A percentile compares a stretch with the other conserved stretches of the same genome.
These are phyloP conservation scores for Mugil cephalus DNA, from an alignment of 2,113 vertebrate species.

Conservation along the genomic window DNA sequence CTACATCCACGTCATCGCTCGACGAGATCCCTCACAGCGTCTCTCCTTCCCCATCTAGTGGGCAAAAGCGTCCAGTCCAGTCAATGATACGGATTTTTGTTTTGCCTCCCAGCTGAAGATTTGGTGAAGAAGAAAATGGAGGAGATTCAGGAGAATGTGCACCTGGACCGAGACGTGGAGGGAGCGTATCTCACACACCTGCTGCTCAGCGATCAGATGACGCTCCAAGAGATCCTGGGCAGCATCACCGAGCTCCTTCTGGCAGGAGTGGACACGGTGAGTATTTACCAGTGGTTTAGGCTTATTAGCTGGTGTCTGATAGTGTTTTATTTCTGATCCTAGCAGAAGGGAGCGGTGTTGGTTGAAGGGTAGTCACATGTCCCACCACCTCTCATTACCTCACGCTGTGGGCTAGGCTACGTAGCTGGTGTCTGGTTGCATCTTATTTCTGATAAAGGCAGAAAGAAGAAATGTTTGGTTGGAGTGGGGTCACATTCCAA, in stretches of 20 bases:
- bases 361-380: too few species aligned
- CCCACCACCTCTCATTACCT: too few species aligned
- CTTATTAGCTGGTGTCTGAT: too few species aligned
- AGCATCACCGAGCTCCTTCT: constrained; percentile 86
- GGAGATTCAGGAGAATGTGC: constrained; percentile 75
- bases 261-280: constrained; percentile 88
- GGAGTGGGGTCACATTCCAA: too few species aligned
- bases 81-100: not conserved
- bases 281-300: constrained; percentile 22
- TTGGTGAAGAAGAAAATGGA: constrained; percentile 83
- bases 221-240: constrained; percentile 81
- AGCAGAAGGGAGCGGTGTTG: too few species aligned
- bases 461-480: too few species aligned
- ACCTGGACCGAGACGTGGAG: constrained; percentile 66
- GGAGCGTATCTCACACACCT: constrained; percentile 88
- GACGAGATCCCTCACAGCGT: not conserved
- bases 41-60: constrained; percentile 19
- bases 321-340: too few species aligned
- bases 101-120: constrained; percentile 71
- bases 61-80: not conserved
- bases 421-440: too few species aligned
- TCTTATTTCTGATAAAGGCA: too few species aligned
- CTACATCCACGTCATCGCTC: not conserved
- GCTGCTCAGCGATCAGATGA: constrained; percentile 83
- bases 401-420: too few species aligned